These are phyloP conservation scores for Pseudopleuronectes americanus DNA, from an alignment of 2,797 vertebrate species.

Conservation along the genomic window DNA sequence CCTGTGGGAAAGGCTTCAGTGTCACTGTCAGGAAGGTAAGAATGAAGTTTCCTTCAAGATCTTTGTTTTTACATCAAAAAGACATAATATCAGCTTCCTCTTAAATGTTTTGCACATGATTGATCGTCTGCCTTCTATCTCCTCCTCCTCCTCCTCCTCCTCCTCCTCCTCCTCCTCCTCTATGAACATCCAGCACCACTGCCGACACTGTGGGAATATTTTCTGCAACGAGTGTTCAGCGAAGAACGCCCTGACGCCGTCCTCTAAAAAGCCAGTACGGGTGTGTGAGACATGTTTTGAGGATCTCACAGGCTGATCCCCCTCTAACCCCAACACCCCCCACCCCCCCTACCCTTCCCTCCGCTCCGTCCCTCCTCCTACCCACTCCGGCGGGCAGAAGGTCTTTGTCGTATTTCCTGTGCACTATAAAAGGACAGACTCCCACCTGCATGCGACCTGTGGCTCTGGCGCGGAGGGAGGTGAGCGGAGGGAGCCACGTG, in stretches of 20 bases:
- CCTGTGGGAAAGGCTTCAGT: conserved; percentile 94
- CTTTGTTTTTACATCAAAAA: background rate
- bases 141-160: background rate
- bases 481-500: background rate
- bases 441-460: conserved; percentile 32
- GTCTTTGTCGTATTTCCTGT: conserved; percentile 83
- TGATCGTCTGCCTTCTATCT: background rate
- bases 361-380: conserved; percentile 3
- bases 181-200: conserved; percentile 90
- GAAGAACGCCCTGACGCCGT: conserved; percentile 94
- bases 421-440: conserved; percentile 84
- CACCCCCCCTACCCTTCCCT: background rate
- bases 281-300: conserved; percentile 95
- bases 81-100: background rate
- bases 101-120: too few relatives aligned
- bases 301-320: conserved; percentile 92
- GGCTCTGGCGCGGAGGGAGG: conserved; percentile 26
- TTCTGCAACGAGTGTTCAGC: conserved; percentile 96
- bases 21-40: conserved; percentile 94
- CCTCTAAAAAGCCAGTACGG: conserved; percentile 97
- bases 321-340: background rate
- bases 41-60: too few relatives aligned
- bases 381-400: conserved; percentile 52
- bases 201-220: conserved; percentile 98
- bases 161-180: conserved; percentile 6